phyloP scores from a whole-genome alignment of 2,888 invertebrate genomes.

The Poecilus cupreus region DNA sequence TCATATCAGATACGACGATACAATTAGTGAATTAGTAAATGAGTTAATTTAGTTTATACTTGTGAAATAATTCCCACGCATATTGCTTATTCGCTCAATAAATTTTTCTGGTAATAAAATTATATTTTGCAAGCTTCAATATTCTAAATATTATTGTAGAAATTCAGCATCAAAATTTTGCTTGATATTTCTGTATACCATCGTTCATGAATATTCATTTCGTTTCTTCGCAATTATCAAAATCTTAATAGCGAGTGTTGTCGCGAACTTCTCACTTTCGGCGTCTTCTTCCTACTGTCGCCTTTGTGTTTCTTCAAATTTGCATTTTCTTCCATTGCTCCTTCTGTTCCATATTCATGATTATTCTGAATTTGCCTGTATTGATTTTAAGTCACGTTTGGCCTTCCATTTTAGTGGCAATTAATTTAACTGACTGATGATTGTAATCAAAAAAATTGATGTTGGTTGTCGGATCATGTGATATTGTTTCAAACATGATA shows the following conservation, averaged over 20 bases:
- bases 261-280: background rate
- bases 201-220: conserved; percentile 13
- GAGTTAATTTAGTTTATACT: too few species aligned
- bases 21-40: too few species aligned
- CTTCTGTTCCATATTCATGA: conserved; percentile 18
- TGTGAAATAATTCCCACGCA: too few species aligned
- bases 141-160: too few species aligned
- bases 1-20: too few species aligned
- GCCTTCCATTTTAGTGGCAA: conserved; percentile 13
- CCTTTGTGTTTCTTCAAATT: background rate
- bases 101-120: too few species aligned
- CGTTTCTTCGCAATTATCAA: background rate
- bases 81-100: too few species aligned
- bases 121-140: too few species aligned
- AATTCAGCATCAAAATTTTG: background rate
- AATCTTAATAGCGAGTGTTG: background rate
- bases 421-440: conserved; percentile 37
- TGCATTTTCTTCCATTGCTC: conserved; percentile 5
- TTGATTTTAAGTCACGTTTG: conserved; percentile 17
- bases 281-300: background rate
- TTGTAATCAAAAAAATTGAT: conserved; percentile 16
- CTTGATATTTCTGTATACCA: background rate
- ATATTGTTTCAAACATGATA: conserved; percentile 7
- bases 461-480: background rate
- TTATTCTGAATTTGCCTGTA: conserved; percentile 7